Base-by-base conservation (phyloP, 1,140 invertebrate species). In the Arion vulgaris region DNA sequence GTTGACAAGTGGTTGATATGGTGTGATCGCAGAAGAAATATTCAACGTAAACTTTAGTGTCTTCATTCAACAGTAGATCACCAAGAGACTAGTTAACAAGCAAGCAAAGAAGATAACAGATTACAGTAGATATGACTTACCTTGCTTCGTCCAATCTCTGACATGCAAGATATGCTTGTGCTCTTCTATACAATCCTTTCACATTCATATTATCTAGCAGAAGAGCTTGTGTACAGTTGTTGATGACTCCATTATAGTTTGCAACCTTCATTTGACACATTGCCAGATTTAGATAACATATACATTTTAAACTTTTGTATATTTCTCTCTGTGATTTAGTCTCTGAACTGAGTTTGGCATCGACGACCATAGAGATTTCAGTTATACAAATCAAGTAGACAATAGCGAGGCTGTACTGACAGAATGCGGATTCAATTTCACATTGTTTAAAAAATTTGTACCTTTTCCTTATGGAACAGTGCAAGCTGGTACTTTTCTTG, bases 201-300 rank as follows among this genome's bases (percentile, higher is more conserved):
- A 95, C 83, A 93, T 95, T 95, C 9, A 91, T 88, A 0, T 93
- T 90, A 53, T 96, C 95, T 45, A 94, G 80, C 68, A 89, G 86
- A 0, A 96, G 86, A 4, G 94, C 95, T 62, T 91, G 86, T 53
- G 94, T 93, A 83, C 94, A 95, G 88, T 96, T 95, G 2, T 91
- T 72, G 36, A 95, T 87, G 7, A 95, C 95, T 38, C 93, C 89
- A 0, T 92, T 38, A 88, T 94, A 95, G 62, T 93, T 93, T 62
- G 93, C 92, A 11, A 94, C 84, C 87, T 95, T 96, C 38, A 95
- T 91, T 89, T 94, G 94, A 32, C 87, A 89, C 5, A 87, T 87
- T 17, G 88, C 88, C 68, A 91, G 76, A 75, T 91, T 91, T 39
- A 88, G 81, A 69, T 90, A 88, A 71, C 88, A 89, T 36, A 87